Evolutionary conservation across 2,797 vertebrate genomes (phyloP).

Genomic region (Chelmon rostratus): DNA sequence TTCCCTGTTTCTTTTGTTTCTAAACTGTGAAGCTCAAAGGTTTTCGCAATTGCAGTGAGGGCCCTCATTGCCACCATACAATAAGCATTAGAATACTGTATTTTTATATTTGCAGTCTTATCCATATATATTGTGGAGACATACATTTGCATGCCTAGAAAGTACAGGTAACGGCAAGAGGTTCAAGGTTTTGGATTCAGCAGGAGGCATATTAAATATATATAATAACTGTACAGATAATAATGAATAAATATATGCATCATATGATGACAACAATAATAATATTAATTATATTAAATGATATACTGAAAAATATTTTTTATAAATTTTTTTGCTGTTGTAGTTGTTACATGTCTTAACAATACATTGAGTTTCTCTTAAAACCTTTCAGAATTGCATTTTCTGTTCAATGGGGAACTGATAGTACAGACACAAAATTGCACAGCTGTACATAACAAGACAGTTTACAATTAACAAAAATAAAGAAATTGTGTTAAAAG

Average conservation of each 20-base stretch:
- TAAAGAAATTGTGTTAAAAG: not conserved
- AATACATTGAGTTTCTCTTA: no score
- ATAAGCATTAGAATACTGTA: not conserved
- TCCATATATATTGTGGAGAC: no score
- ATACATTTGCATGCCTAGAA: not conserved
- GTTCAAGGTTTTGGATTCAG: not conserved
- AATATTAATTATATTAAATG: no score
- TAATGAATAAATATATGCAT: no score
- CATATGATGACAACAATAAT: no score
- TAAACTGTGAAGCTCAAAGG: not conserved
- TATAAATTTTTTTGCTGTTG: no score
- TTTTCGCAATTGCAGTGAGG: not conserved
- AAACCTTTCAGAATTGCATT: not conserved
- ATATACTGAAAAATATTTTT: no score
- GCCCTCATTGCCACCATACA: not conserved
- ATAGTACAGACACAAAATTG: not conserved
- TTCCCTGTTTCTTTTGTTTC: not conserved
- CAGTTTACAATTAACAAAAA: not conserved
- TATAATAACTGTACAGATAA: not conserved
- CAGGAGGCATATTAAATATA: not conserved
- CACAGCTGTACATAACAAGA: not conserved
- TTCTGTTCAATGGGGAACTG: not conserved
- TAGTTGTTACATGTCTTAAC: no score
- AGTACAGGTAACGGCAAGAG: not conserved
- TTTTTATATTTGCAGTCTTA: not conserved